Percentiles rank a stretch among this genome's conserved stretches.
phyloP scores from a whole-genome alignment of 2,113 vertebrate genomes.

The Xyrauchen texanus region DNA sequence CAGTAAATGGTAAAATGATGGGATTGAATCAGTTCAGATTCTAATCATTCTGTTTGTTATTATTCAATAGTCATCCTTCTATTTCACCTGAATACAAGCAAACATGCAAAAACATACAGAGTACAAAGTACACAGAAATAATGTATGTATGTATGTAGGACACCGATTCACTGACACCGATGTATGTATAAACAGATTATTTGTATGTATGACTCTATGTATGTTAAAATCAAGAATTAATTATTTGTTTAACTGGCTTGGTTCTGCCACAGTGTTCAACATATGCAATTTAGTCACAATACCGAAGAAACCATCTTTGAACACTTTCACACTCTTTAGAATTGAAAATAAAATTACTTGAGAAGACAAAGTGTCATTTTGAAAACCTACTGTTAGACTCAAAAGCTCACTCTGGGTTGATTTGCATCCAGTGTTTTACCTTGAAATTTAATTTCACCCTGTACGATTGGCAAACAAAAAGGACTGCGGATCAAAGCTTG shows the following conservation, averaged over 20 bases:
- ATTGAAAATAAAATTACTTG: conserved; percentile 34
- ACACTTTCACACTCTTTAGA: conserved; percentile 20
- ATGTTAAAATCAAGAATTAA: conserved; percentile 1
- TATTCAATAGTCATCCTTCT: no score
- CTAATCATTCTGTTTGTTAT: background rate
- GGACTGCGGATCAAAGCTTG: conserved; percentile 27
- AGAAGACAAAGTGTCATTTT: conserved; percentile 25
- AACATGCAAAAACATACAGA: no score
- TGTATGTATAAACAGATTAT: no score
- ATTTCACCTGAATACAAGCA: no score
- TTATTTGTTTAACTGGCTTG: conserved; percentile 20
- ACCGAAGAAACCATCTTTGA: conserved; percentile 8
- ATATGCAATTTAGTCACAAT: conserved; percentile 12
- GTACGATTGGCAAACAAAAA: conserved; percentile 29
- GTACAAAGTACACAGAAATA: background rate
- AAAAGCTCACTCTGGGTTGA: conserved; percentile 13
- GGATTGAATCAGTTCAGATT: no score
- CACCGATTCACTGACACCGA: no score
- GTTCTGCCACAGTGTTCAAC: background rate
- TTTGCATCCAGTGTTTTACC: conserved; percentile 21
- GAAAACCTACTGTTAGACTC: conserved; percentile 5
- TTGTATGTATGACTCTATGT: no score
- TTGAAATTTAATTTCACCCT: conserved; percentile 36
- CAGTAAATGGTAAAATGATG: no score
- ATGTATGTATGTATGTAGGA: background rate